These are phyloP conservation scores for Phataginus tetradactyla DNA, from an alignment of 2,797 vertebrate genomes.

Conservation along the genomic window DNA sequence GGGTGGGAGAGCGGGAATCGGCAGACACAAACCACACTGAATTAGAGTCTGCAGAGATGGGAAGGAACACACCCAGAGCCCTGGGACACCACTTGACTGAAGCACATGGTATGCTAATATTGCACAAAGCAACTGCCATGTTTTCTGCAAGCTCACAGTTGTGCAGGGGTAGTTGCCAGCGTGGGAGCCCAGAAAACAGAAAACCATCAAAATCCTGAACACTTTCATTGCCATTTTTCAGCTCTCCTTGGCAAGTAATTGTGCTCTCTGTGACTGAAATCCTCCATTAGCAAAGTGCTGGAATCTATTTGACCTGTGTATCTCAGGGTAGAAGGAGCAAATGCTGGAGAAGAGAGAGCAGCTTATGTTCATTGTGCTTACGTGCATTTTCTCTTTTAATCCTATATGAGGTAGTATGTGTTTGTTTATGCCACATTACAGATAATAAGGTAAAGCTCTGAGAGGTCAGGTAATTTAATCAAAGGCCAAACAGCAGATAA, in stretches of 20 bases:
- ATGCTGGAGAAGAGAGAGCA: neutral
- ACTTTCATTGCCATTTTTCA: neutral
- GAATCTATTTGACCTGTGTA: neutral
- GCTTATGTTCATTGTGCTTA: neutral
- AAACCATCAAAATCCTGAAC: neutral
- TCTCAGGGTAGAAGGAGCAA: neutral
- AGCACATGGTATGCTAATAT: neutral
- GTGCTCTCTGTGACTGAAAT: neutral
- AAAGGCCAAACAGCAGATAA: neutral
- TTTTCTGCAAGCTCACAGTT: neutral
- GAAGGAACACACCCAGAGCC: neutral
- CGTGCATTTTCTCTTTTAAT: neutral
- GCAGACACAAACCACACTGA: neutral
- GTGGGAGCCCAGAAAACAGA: neutral
- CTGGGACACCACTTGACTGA: neutral
- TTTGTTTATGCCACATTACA: neutral
- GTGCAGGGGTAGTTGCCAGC: neutral
- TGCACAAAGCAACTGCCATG: neutral
- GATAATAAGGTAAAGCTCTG: neutral
- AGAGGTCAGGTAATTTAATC: neutral
- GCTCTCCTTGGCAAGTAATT: neutral
- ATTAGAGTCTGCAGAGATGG: neutral
- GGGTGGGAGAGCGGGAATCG: neutral
- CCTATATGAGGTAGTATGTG: neutral
- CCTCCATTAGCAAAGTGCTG: neutral